These are phyloP conservation scores for Diabrotica undecimpunctata DNA, from an alignment of 1,140 invertebrate genomes.

Conservation along the genomic window DNA sequence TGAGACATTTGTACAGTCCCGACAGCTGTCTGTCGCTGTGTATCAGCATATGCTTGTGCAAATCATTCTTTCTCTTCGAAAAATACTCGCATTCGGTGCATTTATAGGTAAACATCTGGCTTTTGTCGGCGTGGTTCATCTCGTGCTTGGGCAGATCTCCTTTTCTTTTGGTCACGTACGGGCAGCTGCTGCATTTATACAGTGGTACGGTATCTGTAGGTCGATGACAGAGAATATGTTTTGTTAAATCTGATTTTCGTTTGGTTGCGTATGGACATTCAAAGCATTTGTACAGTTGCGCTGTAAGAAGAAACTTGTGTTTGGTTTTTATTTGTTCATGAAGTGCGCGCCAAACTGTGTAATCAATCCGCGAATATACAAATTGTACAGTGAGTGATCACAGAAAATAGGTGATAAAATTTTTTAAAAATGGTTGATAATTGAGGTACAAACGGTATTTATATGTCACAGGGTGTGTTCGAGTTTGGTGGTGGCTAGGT, in stretches of 20 bases:
- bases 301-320: conserved; percentile 5
- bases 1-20: conserved; percentile 26
- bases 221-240: conserved; percentile 13
- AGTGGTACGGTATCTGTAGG: conserved; percentile 17
- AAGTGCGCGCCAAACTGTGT: no score
- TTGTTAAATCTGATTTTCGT: conserved; percentile 19
- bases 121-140: conserved; percentile 20
- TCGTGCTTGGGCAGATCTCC: conserved; percentile 27
- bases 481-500: no score
- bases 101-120: conserved; percentile 8
- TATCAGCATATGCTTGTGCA: conserved; percentile 28
- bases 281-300: conserved; percentile 10
- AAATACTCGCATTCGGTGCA: conserved; percentile 30
- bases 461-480: no score
- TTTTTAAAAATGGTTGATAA: no score
- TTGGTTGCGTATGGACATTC: conserved; percentile 20
- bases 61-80: conserved; percentile 29
- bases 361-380: no score
- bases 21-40: conserved; percentile 23
- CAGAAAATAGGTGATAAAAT: no score
- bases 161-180: conserved; percentile 30
- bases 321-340: no score
- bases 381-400: no score
- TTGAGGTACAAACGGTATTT: no score
- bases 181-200: conserved; percentile 25